Evolutionary conservation across 1,140 invertebrate species (phyloP).

Genomic region (Drosophila carrolli): DNA sequence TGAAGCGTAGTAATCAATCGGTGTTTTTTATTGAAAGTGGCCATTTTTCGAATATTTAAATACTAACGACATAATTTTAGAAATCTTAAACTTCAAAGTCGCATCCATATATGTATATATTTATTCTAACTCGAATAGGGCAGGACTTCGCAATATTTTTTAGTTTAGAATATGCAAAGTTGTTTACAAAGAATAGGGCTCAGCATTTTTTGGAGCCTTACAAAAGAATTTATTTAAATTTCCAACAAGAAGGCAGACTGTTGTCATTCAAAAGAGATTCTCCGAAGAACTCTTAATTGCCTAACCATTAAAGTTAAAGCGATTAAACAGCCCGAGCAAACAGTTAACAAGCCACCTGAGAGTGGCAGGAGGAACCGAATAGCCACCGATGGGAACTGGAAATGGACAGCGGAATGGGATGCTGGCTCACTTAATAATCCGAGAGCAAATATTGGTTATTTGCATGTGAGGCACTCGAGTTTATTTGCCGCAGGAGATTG

Average conservation of each 20-base stretch:
- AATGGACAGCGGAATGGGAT: constrained; percentile 53
- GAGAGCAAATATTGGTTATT: constrained; percentile 77
- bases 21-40: not conserved
- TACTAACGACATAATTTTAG: no score
- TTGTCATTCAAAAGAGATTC: constrained; percentile 17
- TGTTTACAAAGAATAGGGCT: no score
- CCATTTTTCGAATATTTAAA: not conserved
- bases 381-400: constrained; percentile 32
- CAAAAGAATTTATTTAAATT: constrained; percentile 18
- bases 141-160: no score
- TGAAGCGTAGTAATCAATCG: not conserved
- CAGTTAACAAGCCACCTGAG: constrained; percentile 54
- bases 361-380: constrained; percentile 18
- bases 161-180: no score
- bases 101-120: no score
- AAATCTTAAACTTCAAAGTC: no score
- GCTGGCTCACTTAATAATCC: constrained; percentile 80
- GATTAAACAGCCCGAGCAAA: constrained; percentile 77
- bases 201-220: constrained; percentile 1
- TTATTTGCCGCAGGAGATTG: constrained; percentile 82
- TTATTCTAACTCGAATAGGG: no score
- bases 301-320: constrained; percentile 81
- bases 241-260: not conserved
- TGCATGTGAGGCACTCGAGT: constrained; percentile 75
- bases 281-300: constrained; percentile 69